phyloP scores from a whole-genome alignment of 1,140 invertebrate genomes.

The Charaxes varanes region DNA sequence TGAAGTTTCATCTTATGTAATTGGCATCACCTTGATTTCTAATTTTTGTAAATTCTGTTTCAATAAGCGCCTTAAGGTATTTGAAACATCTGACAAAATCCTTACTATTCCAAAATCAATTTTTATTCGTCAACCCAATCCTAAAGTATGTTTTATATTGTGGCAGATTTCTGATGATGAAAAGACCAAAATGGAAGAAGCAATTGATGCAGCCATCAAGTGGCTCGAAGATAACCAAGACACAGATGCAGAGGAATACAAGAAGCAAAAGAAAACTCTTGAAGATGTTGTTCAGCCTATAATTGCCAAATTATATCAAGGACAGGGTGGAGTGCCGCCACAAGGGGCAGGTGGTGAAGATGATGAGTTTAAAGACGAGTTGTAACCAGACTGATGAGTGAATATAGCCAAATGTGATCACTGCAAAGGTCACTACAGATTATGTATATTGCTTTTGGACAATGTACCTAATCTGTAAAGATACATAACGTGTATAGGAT shows the following conservation, averaged over 20 bases:
- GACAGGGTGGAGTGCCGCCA: constrained; percentile 83
- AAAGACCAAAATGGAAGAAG: constrained; percentile 96
- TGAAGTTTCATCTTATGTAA: too few species aligned
- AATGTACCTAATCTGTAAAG: constrained; percentile 31
- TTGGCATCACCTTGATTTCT: too few species aligned
- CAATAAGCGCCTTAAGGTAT: too few species aligned
- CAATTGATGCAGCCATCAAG: constrained; percentile 97
- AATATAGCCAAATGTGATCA: constrained; percentile 61
- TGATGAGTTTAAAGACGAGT: constrained; percentile 90
- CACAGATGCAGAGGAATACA: constrained; percentile 94
- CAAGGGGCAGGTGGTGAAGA: constrained; percentile 81
- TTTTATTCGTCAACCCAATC: too few species aligned
- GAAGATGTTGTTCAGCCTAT: constrained; percentile 98
- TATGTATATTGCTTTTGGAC: constrained; percentile 18
- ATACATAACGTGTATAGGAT: constrained; percentile 32
- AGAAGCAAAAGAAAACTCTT: constrained; percentile 97
- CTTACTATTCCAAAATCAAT: too few species aligned
- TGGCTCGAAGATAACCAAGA: constrained; percentile 98
- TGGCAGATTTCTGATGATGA: constrained; percentile 86
- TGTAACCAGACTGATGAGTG: constrained; percentile 78
- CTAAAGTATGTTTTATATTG: constrained; percentile 20
- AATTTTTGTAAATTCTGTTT: too few species aligned
- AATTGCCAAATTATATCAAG: constrained; percentile 97
- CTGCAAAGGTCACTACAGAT: constrained; percentile 28
- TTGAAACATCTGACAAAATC: too few species aligned